phyloP scores from a whole-genome alignment of 2,797 vertebrate genomes.

The Hylomyscus alleni region DNA sequence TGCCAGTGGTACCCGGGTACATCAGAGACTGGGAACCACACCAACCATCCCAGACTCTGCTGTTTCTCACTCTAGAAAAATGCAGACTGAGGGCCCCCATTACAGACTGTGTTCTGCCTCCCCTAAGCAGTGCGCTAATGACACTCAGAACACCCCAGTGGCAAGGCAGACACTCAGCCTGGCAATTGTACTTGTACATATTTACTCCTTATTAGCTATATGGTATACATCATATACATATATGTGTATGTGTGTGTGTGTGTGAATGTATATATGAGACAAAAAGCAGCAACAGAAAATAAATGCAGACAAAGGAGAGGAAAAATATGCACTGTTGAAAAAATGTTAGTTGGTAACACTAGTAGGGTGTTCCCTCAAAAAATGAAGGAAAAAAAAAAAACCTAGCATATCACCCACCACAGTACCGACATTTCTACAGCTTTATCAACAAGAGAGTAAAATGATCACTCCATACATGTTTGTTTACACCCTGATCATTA shows the following conservation, averaged over 20 bases:
- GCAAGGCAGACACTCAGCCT: too few species aligned
- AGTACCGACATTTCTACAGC: background rate
- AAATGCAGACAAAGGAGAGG: background rate
- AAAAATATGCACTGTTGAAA: background rate
- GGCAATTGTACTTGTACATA: too few species aligned
- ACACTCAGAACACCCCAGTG: too few species aligned
- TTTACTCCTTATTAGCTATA: too few species aligned
- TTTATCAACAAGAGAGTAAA: background rate
- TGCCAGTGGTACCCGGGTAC: background rate
- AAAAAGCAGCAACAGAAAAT: background rate
- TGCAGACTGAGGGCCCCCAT: background rate
- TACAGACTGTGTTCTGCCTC: too few species aligned
- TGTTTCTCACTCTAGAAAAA: background rate
- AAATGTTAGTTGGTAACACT: background rate
- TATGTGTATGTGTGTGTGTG: too few species aligned
- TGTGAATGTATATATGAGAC: background rate
- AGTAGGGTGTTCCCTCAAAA: background rate
- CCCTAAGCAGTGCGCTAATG: too few species aligned
- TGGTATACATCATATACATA: too few species aligned
- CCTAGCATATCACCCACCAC: background rate
- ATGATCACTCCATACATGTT: background rate
- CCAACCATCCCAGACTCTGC: background rate
- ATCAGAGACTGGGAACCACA: background rate
- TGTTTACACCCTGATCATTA: rapidly evolving
- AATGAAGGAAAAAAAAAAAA: background rate